phyloP scores from a whole-genome alignment of 2,888 invertebrate genomes.

The Diaperis boleti region DNA sequence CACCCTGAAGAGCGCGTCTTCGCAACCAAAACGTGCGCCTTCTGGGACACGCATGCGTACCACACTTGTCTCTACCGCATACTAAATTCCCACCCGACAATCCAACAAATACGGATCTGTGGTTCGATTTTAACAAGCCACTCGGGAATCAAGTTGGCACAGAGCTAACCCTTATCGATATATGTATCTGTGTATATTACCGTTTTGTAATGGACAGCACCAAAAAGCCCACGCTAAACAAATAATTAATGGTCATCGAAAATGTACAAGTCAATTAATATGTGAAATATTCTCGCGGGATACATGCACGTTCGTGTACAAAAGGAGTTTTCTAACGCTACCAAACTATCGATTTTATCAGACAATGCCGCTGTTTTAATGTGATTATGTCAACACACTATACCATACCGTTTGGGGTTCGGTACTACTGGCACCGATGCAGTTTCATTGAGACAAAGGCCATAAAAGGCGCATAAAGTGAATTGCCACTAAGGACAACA shows the following conservation, averaged over 20 bases:
- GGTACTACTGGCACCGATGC: slow-evolving; percentile 10
- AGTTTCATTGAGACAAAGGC: background rate
- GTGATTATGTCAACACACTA: slow-evolving; percentile 33
- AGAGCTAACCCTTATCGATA: slow-evolving; percentile 53
- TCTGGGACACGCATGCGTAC: background rate
- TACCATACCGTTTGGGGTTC: slow-evolving; percentile 9
- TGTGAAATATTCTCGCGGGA: slow-evolving; percentile 36
- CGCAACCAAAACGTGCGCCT: background rate
- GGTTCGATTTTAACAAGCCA: slow-evolving; percentile 53
- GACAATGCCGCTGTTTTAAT: slow-evolving; percentile 36
- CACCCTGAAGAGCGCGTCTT: background rate
- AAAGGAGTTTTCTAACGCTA: slow-evolving; percentile 37
- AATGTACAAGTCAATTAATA: slow-evolving; percentile 39
- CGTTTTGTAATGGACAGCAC: slow-evolving; percentile 42
- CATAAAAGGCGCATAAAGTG: too few species aligned
- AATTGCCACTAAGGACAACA: too few species aligned
- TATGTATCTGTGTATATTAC: slow-evolving; percentile 48
- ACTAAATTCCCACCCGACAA: slow-evolving; percentile 15
- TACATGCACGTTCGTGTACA: slow-evolving; percentile 26
- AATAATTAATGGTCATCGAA: slow-evolving; percentile 38
- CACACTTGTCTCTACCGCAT: slow-evolving; percentile 6
- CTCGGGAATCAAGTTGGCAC: slow-evolving; percentile 52
- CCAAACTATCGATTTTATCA: slow-evolving; percentile 34
- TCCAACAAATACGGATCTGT: slow-evolving; percentile 38
- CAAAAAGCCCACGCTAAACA: slow-evolving; percentile 36